A percentile compares a stretch with the other conserved stretches of the same genome.
Evolutionary conservation across 2,797 vertebrate genomes (phyloP).

Genomic region (Melanitta fusca): DNA sequence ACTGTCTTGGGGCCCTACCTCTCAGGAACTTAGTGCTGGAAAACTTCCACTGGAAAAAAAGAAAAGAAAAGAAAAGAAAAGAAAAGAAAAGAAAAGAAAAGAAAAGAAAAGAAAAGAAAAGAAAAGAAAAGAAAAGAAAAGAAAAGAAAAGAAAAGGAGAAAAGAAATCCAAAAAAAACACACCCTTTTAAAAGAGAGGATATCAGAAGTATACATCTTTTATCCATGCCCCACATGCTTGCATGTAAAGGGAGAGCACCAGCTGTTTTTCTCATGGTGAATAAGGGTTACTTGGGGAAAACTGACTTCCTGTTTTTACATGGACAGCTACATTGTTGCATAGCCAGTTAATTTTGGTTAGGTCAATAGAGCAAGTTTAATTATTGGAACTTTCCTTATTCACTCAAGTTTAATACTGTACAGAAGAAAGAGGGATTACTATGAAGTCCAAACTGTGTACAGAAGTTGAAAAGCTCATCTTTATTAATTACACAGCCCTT

Average conservation of each 20-base stretch:
- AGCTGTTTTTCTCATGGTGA: slow-evolving; percentile 86
- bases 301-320: slow-evolving; percentile 87
- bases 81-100: slow-evolving; percentile 9
- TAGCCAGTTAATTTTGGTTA: slow-evolving; percentile 82
- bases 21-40: slow-evolving; percentile 76
- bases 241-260: slow-evolving; percentile 76
- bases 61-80: background rate
- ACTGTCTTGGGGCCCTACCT: slow-evolving; percentile 68
- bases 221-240: slow-evolving; percentile 77
- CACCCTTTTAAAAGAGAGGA: slow-evolving; percentile 78
- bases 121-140: slow-evolving; percentile 46
- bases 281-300: slow-evolving; percentile 85
- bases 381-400: slow-evolving; percentile 78
- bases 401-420: slow-evolving; percentile 37
- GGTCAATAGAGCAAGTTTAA: slow-evolving; percentile 82
- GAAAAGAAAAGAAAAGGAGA: background rate
- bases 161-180: slow-evolving; percentile 8
- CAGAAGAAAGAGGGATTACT: slow-evolving; percentile 57
- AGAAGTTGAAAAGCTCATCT: slow-evolving; percentile 40
- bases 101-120: background rate
- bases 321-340: slow-evolving; percentile 80
- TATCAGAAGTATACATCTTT: slow-evolving; percentile 82
- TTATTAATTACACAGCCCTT: background rate
- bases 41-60: slow-evolving; percentile 74
- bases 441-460: slow-evolving; percentile 7